A percentile compares a stretch with the other conserved stretches of the same genome.
Conservation (phyloP, 1,140 invertebrate species). For the Drosophila nigromelanica region DNA sequence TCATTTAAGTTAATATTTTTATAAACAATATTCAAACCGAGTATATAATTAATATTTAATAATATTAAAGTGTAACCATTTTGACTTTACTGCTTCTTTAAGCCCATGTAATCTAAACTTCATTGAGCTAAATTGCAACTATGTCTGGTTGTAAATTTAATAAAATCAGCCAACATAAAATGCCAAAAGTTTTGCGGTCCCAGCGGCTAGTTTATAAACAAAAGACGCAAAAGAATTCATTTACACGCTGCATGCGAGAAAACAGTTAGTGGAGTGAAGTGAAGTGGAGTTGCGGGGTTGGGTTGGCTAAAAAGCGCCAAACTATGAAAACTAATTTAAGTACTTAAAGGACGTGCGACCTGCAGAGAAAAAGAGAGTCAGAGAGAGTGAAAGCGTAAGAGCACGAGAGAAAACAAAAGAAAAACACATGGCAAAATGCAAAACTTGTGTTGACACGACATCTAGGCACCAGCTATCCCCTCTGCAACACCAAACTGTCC, state of each 20-base stretch:
- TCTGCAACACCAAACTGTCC: background rate
- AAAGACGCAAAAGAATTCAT: slow-evolving; percentile 46
- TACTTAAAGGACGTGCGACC: slow-evolving; percentile 53
- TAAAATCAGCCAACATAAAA: slow-evolving; percentile 54
- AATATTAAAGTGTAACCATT: background rate
- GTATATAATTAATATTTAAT: background rate
- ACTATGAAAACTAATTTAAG: slow-evolving; percentile 81
- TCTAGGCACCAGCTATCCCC: slow-evolving; percentile 24
- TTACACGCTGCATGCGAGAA: slow-evolving; percentile 36
- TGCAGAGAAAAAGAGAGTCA: slow-evolving; percentile 4
- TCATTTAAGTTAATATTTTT: no score
- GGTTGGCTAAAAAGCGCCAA: slow-evolving; percentile 51
- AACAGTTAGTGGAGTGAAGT: background rate
- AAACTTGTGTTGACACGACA: slow-evolving; percentile 78
- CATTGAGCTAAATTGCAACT: slow-evolving; percentile 35
- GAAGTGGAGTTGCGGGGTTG: background rate
- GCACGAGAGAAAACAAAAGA: slow-evolving; percentile 41
- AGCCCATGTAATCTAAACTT: slow-evolving; percentile 5
- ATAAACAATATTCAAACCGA: no score
- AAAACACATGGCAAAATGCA: slow-evolving; percentile 73
- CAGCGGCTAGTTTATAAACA: slow-evolving; percentile 46
- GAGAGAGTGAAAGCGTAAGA: slow-evolving; percentile 5
- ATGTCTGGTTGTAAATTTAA: slow-evolving; percentile 46
- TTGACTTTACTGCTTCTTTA: background rate
- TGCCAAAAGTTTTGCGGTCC: slow-evolving; percentile 44